Percentiles rank a stretch among this genome's conserved stretches.
Evolutionary conservation across 1,140 invertebrate genomes (phyloP).

Genomic region (Pararge aegeria): DNA sequence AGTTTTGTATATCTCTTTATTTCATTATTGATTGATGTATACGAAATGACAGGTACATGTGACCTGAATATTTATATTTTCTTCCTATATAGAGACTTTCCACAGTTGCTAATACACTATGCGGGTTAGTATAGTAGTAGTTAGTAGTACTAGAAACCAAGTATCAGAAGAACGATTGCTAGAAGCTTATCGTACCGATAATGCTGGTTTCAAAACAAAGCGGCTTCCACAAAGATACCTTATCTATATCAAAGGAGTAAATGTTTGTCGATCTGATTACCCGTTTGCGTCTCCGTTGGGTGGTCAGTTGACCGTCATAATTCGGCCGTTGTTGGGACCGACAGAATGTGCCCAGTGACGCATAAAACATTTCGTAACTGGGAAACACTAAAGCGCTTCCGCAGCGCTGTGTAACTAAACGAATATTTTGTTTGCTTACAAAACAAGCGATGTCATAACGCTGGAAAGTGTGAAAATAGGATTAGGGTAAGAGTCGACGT

Average conservation of each 20-base stretch:
- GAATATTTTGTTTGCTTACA: neutral
- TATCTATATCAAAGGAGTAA: conserved; percentile 57
- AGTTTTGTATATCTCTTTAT: no score
- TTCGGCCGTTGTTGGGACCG: conserved; percentile 49
- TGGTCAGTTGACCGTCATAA: conserved; percentile 75
- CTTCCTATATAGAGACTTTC: no score
- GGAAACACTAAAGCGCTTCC: conserved; percentile 26
- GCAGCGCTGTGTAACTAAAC: conserved; percentile 6
- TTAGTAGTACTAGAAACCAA: no score
- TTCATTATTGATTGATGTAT: no score
- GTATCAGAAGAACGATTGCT: no score
- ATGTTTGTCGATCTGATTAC: conserved; percentile 74
- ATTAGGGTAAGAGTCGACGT: conserved; percentile 19
- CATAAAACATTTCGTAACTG: conserved; percentile 60
- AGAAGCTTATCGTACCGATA: conserved; percentile 5
- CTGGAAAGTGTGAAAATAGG: conserved; percentile 13
- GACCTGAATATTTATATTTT: no score
- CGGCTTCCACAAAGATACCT: conserved; percentile 47
- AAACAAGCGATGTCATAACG: conserved; percentile 6
- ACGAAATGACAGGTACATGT: no score
- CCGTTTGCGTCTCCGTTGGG: conserved; percentile 44
- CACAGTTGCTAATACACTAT: no score
- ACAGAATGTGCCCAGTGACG: conserved; percentile 59
- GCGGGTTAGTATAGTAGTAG: no score
- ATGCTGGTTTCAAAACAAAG: conserved; percentile 40